A percentile compares a stretch with the other conserved stretches of the same genome.
phyloP scores from a whole-genome alignment of 1,140 invertebrate species.

The Drosophila elegans region DNA sequence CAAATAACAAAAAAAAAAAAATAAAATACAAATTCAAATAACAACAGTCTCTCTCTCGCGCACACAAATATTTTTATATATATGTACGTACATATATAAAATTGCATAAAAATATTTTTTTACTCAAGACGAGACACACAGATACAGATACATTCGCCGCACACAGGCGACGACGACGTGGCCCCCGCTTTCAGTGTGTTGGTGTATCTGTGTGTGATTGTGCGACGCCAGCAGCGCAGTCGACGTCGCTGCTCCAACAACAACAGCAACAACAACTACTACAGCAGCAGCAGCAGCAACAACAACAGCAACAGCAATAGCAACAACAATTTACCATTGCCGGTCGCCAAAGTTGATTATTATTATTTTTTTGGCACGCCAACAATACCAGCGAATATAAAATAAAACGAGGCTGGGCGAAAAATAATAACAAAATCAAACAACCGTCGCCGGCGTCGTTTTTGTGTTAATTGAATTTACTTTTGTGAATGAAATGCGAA shows the following conservation, averaged over 20 bases:
- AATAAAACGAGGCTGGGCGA: conserved; percentile 12
- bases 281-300: not conserved
- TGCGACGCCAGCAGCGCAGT: conserved; percentile 36
- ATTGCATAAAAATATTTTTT: conserved; percentile 83
- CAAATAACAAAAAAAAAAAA: conserved; percentile 51
- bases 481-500: conserved; percentile 84
- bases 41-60: conserved; percentile 23
- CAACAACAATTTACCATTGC: conserved; percentile 9
- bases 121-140: conserved; percentile 48
- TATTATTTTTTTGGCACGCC: conserved; percentile 75
- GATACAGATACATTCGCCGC: conserved; percentile 32
- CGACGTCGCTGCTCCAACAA: conserved; percentile 26
- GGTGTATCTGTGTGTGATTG: conserved; percentile 37
- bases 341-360: conserved; percentile 49
- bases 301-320: not conserved
- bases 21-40: conserved; percentile 50
- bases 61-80: conserved; percentile 58
- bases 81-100: conserved; percentile 64
- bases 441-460: conserved; percentile 50
- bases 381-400: conserved; percentile 44
- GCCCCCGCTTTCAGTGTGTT: conserved; percentile 51
- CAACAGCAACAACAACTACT: not conserved
- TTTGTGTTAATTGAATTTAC: conserved; percentile 83
- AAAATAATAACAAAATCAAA: conserved; percentile 58
- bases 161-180: conserved; percentile 66